Evolutionary conservation across 2,113 vertebrate species (phyloP), one percentile per base, ranked within the genome.

Genomic region (Spilogale gracilis): DNA sequence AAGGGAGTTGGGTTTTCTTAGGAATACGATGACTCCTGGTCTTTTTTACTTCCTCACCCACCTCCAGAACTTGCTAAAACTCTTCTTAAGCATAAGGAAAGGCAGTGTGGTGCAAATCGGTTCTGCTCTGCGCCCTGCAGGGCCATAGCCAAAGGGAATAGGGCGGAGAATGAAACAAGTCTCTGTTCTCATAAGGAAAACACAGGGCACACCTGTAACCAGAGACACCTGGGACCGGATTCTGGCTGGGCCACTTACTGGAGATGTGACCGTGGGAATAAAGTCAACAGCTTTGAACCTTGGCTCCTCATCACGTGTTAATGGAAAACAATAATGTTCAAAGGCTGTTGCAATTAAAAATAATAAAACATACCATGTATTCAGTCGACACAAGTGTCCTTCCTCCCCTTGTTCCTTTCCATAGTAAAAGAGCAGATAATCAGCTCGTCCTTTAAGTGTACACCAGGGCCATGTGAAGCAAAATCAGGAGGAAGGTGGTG

Each of bases 161-260:
- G 5, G 43, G 45, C 56, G 14, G 14, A 50, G 23, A 96, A 82
- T 48, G 50, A 85, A 93, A 89, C 32, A 32, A 88, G 85, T 80
- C 73, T 92, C 69, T 78, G 25, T 50, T 81, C 13, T 83, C 65
- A 16, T 48, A 89, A 80, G 73, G 56, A 82, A 85, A 94, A 86
- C 0, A 0, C 38, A 43, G 52, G 52, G 6, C 30, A 79, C 32
- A 63, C 67, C 30, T 48, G 50, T 43, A 20, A 63, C 80, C 69
- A 96, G 76, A 91, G 7, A 87, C 69, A 85, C 12, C 23, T 48
- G 74, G 89, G 50, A 48, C 56, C 16, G 60, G 63, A 61, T 54
- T 27, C 48, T 11, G n/a, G 56, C 23, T 14, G 8, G 17, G 65
- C 79, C 82, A 58, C 76, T 65, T 78, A 93, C 10, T 54, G 48